Conservation (phyloP, 1,140 invertebrate species). For the Hyposmocoma kahamanoa region DNA sequence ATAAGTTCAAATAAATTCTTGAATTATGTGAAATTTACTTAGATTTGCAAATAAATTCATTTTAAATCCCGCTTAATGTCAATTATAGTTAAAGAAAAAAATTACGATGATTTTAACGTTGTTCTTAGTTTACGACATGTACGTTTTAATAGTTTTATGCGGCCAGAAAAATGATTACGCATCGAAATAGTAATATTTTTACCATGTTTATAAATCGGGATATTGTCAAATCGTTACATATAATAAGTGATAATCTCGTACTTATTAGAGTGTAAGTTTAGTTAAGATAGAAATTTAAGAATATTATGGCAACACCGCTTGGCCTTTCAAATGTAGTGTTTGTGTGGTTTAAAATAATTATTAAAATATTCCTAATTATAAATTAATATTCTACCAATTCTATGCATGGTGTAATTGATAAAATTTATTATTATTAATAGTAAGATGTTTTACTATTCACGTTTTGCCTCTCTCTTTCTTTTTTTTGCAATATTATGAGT, state of each 20-base stretch:
- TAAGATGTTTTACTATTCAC: slow-evolving; percentile 59
- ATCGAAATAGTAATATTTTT: no score
- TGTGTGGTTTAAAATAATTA: slow-evolving; percentile 51
- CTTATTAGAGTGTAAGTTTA: slow-evolving; percentile 38
- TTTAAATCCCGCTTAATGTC: slow-evolving; percentile 57
- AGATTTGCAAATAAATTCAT: slow-evolving; percentile 13
- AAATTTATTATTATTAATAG: slow-evolving; percentile 33
- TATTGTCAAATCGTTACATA: slow-evolving; percentile 22
- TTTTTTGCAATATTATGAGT: slow-evolving; percentile 68
- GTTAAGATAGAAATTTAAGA: slow-evolving; percentile 30
- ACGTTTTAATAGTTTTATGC: no score
- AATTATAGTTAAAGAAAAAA: slow-evolving; percentile 57
- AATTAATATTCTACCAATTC: slow-evolving; percentile 31
- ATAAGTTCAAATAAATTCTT: no score
- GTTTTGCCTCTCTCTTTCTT: slow-evolving; percentile 57
- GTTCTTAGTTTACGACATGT: slow-evolving; percentile 29
- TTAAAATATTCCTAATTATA: slow-evolving; percentile 18
- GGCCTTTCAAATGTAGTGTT: slow-evolving; percentile 68
- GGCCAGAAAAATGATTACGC: slow-evolving; percentile 16
- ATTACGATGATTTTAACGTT: slow-evolving; percentile 36
- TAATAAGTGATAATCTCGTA: slow-evolving; percentile 41
- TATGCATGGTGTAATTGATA: slow-evolving; percentile 42
- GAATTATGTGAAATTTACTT: no score
- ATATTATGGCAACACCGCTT: slow-evolving; percentile 71
- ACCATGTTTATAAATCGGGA: slow-evolving; percentile 10